Conservation (phyloP, 2,113 vertebrate species). For the Helogale parvula region DNA sequence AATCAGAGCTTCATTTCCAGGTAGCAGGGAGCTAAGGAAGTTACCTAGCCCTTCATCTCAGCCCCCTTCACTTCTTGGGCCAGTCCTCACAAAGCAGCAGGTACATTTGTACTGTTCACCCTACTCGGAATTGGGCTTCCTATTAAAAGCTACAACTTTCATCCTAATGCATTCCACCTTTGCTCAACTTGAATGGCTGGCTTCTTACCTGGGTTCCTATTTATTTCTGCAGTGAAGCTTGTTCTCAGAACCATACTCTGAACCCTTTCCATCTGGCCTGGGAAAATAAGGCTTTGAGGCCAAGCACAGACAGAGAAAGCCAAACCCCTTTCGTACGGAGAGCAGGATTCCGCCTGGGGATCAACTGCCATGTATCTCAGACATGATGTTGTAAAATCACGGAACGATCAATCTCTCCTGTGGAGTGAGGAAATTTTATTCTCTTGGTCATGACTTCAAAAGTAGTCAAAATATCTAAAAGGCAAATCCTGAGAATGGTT, state of each 20-base stretch:
- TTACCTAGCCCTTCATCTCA: neutral
- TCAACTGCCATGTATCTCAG: neutral
- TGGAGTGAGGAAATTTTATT: neutral
- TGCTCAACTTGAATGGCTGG: neutral
- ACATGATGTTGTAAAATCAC: neutral
- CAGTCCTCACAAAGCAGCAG: neutral
- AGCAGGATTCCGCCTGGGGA: neutral
- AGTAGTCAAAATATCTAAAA: neutral
- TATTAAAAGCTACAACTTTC: neutral
- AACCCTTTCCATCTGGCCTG: neutral
- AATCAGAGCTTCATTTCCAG: neutral
- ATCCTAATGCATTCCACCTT: neutral
- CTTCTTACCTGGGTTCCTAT: neutral
- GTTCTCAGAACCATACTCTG: neutral
- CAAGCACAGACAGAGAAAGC: neutral
- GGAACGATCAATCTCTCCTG: neutral
- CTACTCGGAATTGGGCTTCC: neutral
- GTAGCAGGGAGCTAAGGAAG: neutral
- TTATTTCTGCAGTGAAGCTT: neutral
- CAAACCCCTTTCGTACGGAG: neutral
- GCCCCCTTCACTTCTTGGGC: neutral
- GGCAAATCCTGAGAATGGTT: neutral
- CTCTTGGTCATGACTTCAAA: neutral
- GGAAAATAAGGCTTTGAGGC: neutral
- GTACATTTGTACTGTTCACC: neutral